A percentile compares a stretch with the other conserved stretches of the same genome.
Evolutionary conservation across 2,888 invertebrate genomes (phyloP).

Genomic region (Gasteruption jaculator): DNA sequence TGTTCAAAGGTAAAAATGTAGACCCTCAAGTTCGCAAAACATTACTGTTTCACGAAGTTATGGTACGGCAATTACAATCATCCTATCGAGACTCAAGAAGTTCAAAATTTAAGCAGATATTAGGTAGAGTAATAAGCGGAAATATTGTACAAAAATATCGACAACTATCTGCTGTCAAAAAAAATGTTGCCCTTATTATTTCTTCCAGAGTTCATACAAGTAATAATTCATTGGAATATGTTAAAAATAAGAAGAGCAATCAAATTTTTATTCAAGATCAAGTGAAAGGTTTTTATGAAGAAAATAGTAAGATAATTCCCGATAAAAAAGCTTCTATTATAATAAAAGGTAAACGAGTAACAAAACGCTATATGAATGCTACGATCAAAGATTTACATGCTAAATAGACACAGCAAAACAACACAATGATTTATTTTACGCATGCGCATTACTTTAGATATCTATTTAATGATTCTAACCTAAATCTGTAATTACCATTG

Average conservation of each 20-base stretch:
- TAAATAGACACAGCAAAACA: too few relatives aligned
- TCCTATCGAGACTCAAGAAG: slow-evolving; percentile 12
- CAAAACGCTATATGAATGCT: slow-evolving; percentile 13
- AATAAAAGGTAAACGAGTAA: slow-evolving; percentile 13
- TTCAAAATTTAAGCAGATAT: slow-evolving; percentile 16
- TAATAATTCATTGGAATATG: slow-evolving; percentile 9
- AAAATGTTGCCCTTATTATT: slow-evolving; percentile 10
- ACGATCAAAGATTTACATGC: slow-evolving; percentile 13
- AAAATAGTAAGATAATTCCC: slow-evolving; percentile 16
- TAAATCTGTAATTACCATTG: too few relatives aligned
- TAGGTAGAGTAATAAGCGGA: slow-evolving; percentile 14
- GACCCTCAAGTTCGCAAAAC: slow-evolving; percentile 11
- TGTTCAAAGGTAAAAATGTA: slow-evolving; percentile 9
- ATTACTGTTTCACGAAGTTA: slow-evolving; percentile 12
- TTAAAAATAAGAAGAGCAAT: slow-evolving; percentile 12
- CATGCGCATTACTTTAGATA: too few relatives aligned
- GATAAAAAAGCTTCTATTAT: slow-evolving; percentile 15
- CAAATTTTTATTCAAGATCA: slow-evolving; percentile 9
- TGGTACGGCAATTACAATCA: slow-evolving; percentile 11
- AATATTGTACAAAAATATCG: slow-evolving; percentile 17
- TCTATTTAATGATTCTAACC: too few relatives aligned
- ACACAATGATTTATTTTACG: too few relatives aligned
- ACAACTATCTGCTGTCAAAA: slow-evolving; percentile 9
- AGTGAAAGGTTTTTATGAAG: slow-evolving; percentile 12
- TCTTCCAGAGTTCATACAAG: slow-evolving; percentile 10